These are phyloP conservation scores for Malthinus flaveolus DNA, from an alignment of 2,888 invertebrate species.

Conservation along the genomic window DNA sequence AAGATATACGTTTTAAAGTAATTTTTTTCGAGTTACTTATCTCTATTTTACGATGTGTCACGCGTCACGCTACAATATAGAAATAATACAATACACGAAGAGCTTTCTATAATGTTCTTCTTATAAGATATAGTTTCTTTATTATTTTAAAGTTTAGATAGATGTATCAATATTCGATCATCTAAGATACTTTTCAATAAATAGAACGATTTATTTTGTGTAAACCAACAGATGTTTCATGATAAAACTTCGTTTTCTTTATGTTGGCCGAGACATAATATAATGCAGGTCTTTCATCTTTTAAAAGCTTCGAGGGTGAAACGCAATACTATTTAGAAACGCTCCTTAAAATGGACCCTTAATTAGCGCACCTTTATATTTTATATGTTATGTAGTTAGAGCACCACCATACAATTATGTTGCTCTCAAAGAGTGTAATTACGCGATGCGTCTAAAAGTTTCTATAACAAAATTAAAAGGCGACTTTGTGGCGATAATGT, in stretches of 20 bases:
- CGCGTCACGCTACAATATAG: too few relatives aligned
- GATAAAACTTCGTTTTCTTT: slow-evolving; percentile 10
- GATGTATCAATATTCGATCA: slow-evolving; percentile 5
- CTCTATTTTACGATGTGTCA: too few relatives aligned
- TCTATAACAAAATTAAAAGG: too few relatives aligned
- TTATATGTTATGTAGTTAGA: too few relatives aligned
- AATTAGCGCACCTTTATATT: slow-evolving; percentile 19
- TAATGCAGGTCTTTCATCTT: slow-evolving; percentile 18
- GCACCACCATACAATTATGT: too few relatives aligned
- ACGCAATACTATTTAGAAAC: slow-evolving; percentile 24
- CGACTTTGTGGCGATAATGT: too few relatives aligned
- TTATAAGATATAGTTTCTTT: background rate
- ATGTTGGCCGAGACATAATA: slow-evolving; percentile 6
- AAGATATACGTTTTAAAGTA: too few relatives aligned
- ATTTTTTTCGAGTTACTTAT: too few relatives aligned
- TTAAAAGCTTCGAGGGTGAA: slow-evolving; percentile 27
- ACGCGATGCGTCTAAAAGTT: too few relatives aligned
- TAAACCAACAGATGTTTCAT: slow-evolving; percentile 14
- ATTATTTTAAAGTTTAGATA: slow-evolving; percentile 1
- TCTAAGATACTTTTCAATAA: slow-evolving; percentile 5
- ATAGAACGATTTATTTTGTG: slow-evolving; percentile 6
- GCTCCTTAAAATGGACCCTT: slow-evolving; percentile 29
- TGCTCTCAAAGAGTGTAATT: too few relatives aligned
- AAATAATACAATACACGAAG: too few relatives aligned
- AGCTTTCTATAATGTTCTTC: too few relatives aligned